Evolutionary conservation across 23 tunicate genomes (phyloP), one percentile per base, ranked within the genome.

Genomic region (Phallusia fumigata): DNA sequence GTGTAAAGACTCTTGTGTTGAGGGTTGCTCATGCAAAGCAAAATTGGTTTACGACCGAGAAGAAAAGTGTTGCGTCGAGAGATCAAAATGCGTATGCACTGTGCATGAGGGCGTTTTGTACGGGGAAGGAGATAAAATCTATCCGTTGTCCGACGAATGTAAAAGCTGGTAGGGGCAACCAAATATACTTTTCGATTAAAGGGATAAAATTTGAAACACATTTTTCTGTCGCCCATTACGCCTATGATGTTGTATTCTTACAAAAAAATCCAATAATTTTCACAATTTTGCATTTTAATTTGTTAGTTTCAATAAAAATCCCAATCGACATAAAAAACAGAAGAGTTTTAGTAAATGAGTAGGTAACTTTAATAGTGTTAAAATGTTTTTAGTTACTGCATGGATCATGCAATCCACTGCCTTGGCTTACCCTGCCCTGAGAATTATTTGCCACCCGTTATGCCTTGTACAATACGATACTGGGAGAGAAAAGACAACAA

Each of bases 401-500:
- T 97, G 99, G 99, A 89, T 35, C 90, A 92, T 78, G 95, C 84
- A 35, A 87, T 92, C 45, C 97, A 97, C 31, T 97, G 99, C 73
- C 93, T 97, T 35, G 99, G 99, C 36, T 80, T 97, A 35, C 97
- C 99, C 0, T 97, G 99, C 76, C 98, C 98, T 22, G 84, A 86
- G 31, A 86, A 79, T 32, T 86, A 83, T 65, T 35, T 58, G 2
- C 94, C 98, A 52, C 98, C 98, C 0, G 93, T 76, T 40, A 82
- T 94, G 88, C 98, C 98, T 0, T 94, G 91, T 65, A 89, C 94
- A 3, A 94, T 94, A 58, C 82, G 72, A 65, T 94, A 89, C 53
- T 94, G 98, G 98, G 82, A 89, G 32, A 80, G 81, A 69, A 35
- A 33, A 18, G 86, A 87, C 35, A 69, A 81, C 3, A 80, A 89